These are phyloP conservation scores for Sparidentex hasta DNA, from an alignment of 2,797 vertebrate genomes.

Conservation along the genomic window DNA sequence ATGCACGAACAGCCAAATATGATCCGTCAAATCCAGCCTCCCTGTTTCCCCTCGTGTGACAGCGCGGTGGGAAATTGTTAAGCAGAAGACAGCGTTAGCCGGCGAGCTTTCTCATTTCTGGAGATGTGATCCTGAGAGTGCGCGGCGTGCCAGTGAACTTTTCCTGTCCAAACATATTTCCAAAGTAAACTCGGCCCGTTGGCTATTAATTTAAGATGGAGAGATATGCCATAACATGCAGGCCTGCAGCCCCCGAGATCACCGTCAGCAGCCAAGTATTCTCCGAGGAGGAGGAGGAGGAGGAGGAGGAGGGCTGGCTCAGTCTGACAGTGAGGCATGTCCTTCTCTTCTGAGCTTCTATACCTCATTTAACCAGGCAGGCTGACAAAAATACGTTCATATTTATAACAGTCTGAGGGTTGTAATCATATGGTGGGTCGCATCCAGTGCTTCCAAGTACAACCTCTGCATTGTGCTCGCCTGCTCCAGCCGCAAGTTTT, in stretches of 20 bases:
- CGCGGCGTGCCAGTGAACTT: conserved; percentile 44
- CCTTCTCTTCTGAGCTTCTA: conserved; percentile 41
- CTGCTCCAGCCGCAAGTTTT: too few species aligned
- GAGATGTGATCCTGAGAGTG: conserved; percentile 52
- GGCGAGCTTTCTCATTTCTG: conserved; percentile 42
- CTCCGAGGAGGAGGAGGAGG: conserved; percentile 45
- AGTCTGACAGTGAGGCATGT: conserved; percentile 66
- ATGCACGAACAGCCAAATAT: conserved; percentile 57
- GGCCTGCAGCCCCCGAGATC: conserved; percentile 69
- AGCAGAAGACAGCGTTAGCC: conserved; percentile 29
- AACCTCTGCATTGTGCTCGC: conserved; percentile 14
- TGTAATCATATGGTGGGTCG: conserved; percentile 18
- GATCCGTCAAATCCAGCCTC: conserved; percentile 51
- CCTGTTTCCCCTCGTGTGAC: conserved; percentile 35
- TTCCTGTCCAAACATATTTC: conserved; percentile 76
- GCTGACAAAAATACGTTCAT: conserved; percentile 48
- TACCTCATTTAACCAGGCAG: conserved; percentile 62
- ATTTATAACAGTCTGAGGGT: conserved; percentile 41
- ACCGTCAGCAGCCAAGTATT: conserved; percentile 71
- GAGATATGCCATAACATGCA: conserved; percentile 76
- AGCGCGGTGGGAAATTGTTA: conserved; percentile 52
- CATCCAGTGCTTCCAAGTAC: conserved; percentile 33
- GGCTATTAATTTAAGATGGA: conserved; percentile 75
- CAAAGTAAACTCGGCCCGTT: conserved; percentile 69
- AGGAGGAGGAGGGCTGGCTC: conserved; percentile 39